Evolutionary conservation across 2,888 invertebrate species (phyloP), one percentile per base, ranked within the genome.

Genomic region (Oligia strigilis): DNA sequence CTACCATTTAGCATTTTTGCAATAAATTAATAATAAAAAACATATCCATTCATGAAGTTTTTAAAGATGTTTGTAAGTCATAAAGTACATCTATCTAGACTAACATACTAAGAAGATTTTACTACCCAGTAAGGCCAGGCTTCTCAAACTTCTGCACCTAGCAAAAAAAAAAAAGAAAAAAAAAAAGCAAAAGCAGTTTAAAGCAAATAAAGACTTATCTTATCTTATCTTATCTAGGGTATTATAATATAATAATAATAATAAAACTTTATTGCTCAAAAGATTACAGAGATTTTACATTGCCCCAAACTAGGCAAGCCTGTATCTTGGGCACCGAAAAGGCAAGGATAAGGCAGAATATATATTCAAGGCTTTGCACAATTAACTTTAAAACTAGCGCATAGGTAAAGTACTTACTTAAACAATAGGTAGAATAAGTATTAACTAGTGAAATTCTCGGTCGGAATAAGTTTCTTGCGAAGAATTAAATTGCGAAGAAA

Each of bases 401-500:
- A 60, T 49, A 65, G n/a, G 40, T 46, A 69, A 40, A 72, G 2
- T 23, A 5, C 40, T 23, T 36, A 11, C 6, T 14, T 36, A 23
- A 52, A 69, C 19, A 65, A 64, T 62, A 72, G 40, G 69, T 78
- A 58, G n/a, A 74, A 82, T 64, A 74, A 78, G 46, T 62, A 72
- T 72, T n/a, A 78, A 78, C 55, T 72, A 78, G 74, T 74, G 60
- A 75, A 84, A 66, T 87, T 81, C 72, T 73, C 29, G 49, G 72
- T 73, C n/a, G 23, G 73, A 76, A 76, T 87, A 75, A 72, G 87
- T 87, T 87, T 87, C 66, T 75, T 46, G 76, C 71, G 64, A 84
- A 76, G 90, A 92, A 94, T 93, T 92, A 93, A 94, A 93, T 92
- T 86, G 90, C 88, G 83, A 92, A 93, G 91, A 93, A 94, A 94